These are phyloP conservation scores for Eubucco bourcierii DNA, from an alignment of 2,113 vertebrate genomes.

Conservation along the genomic window DNA sequence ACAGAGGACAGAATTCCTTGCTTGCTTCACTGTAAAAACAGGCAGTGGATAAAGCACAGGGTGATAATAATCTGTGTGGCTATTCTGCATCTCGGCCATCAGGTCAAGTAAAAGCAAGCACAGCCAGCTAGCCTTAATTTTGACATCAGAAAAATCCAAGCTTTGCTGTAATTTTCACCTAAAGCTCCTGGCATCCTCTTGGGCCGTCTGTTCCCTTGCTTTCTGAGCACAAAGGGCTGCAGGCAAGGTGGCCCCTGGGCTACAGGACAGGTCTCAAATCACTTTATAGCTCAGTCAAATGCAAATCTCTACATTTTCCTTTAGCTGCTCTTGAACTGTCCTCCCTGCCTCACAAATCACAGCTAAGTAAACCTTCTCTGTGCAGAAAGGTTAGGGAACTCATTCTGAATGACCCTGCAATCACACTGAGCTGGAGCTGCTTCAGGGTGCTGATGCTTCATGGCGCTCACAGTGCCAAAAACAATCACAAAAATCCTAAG, in stretches of 20 bases:
- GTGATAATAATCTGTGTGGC: not conserved
- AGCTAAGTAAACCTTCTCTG: not conserved
- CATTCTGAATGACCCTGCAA: not conserved
- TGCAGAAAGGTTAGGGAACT: not conserved
- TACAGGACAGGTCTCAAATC: accelerated
- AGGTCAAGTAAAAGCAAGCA: not conserved
- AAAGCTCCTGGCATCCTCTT: accelerated
- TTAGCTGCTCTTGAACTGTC: not conserved
- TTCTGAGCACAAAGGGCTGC: not conserved
- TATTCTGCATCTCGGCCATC: accelerated
- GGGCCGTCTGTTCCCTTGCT: not conserved
- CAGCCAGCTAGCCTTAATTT: not conserved
- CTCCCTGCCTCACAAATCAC: not conserved
- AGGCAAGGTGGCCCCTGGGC: accelerated
- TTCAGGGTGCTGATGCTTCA: not conserved
- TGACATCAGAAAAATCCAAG: not conserved
- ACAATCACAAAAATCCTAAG: not conserved
- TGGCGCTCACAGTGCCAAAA: accelerated
- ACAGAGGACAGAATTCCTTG: not conserved
- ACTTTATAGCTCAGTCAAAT: not conserved
- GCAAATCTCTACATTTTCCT: not conserved
- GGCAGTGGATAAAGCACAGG: not conserved
- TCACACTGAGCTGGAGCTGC: not conserved
- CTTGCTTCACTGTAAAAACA: not conserved
- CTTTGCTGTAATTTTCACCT: not conserved